A percentile compares a stretch with the other conserved stretches of the same genome.
phyloP scores from a whole-genome alignment of 2,797 vertebrate species.

The Girardinus metallicus region DNA sequence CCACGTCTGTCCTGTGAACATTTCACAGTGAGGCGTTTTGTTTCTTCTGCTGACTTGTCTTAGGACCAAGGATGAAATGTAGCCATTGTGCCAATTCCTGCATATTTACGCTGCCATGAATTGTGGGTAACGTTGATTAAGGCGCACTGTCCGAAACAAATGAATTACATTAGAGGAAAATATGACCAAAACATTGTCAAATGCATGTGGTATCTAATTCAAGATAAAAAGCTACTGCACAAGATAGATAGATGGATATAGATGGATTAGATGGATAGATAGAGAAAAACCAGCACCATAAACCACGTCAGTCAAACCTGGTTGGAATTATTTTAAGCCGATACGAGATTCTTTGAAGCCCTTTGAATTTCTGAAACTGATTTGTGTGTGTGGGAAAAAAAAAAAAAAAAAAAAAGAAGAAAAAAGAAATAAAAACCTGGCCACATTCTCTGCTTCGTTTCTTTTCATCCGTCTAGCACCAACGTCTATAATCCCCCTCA shows the following conservation, averaged over 20 bases:
- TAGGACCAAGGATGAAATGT: no score
- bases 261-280: no score
- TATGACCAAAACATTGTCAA: not conserved
- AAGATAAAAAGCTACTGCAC: not conserved
- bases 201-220: not conserved
- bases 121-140: no score
- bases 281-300: not conserved
- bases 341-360: not conserved
- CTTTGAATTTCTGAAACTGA: not conserved
- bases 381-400: not conserved
- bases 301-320: not conserved
- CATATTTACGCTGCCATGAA: no score
- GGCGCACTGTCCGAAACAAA: no score
- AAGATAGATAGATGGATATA: no score
- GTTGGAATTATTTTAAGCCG: not conserved
- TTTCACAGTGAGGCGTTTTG: no score
- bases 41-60: no score
- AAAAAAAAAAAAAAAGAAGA: not conserved
- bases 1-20: no score
- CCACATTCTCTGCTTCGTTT: not conserved
- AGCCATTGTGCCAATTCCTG: no score
- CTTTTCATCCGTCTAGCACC: not conserved
- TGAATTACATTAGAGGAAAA: no score
- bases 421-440: not conserved
- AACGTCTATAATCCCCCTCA: slow-evolving; percentile 57